A percentile compares a stretch with the other conserved stretches of the same genome.
phyloP scores from a whole-genome alignment of 1,140 invertebrate species.

The Euwallacea similis region DNA sequence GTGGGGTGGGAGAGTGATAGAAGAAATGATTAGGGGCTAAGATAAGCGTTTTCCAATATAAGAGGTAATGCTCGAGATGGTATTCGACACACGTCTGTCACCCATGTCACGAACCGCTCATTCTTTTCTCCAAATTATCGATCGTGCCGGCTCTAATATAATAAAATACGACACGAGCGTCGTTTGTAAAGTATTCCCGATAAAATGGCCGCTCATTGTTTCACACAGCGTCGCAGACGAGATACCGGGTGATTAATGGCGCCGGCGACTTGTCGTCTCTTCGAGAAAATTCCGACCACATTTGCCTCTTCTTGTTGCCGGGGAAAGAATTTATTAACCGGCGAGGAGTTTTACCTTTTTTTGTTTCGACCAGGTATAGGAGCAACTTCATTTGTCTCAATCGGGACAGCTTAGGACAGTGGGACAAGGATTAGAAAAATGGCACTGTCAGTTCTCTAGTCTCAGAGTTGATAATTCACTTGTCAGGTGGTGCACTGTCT shows the following conservation, averaged over 20 bases:
- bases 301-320: constrained; percentile 28
- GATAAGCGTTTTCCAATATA: constrained; percentile 1
- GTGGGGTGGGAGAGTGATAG: neutral
- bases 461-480: too few species aligned
- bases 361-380: too few species aligned
- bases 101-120: constrained; percentile 28
- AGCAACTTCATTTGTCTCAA: too few species aligned
- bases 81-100: constrained; percentile 33
- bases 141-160: constrained; percentile 35
- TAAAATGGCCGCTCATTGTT: constrained; percentile 40
- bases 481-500: too few species aligned
- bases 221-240: constrained; percentile 34
- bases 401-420: too few species aligned
- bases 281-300: constrained; percentile 27
- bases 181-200: constrained; percentile 40
- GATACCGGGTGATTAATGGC: constrained; percentile 38
- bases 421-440: too few species aligned
- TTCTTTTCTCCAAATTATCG: constrained; percentile 33
- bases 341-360: too few species aligned
- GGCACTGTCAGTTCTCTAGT: too few species aligned
- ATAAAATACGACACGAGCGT: constrained; percentile 38
- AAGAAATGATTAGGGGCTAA: neutral
- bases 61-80: constrained; percentile 1
- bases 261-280: constrained; percentile 23
- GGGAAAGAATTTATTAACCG: constrained; percentile 26